These are phyloP conservation scores for Melikaiella ostensackeni DNA, from an alignment of 2,888 invertebrate species.

Conservation along the genomic window DNA sequence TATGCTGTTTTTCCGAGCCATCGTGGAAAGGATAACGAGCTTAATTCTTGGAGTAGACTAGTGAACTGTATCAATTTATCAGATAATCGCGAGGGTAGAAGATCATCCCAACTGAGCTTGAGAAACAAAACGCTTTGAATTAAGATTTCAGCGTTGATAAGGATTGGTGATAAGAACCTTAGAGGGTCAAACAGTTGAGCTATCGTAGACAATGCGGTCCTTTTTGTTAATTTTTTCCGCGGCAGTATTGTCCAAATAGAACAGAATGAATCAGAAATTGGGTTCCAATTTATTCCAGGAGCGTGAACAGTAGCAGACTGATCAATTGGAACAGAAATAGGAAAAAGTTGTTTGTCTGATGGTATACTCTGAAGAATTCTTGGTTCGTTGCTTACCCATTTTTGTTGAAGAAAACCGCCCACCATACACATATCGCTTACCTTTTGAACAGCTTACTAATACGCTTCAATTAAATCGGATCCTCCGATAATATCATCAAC, in stretches of 20 bases:
- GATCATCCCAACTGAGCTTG: neutral
- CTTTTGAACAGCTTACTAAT: neutral
- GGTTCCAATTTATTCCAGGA: no score
- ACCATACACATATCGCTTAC: neutral
- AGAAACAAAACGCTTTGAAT: neutral
- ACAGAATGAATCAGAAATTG: no score
- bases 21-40: neutral
- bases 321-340: no score
- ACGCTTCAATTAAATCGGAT: neutral
- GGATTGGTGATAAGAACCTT: neutral
- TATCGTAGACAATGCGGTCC: neutral
- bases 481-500: neutral
- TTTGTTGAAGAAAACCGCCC: neutral
- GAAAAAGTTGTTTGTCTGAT: no score
- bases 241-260: no score
- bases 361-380: no score
- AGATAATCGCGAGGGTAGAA: neutral
- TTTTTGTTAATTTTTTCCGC: neutral
- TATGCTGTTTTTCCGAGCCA: slow-evolving; percentile 9
- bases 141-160: neutral
- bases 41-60: no score
- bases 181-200: neutral
- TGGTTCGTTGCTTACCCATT: neutral
- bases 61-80: no score
- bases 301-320: no score